Base-by-base conservation (phyloP, 2,888 invertebrate genomes). In the Subacronicta megacephala region DNA sequence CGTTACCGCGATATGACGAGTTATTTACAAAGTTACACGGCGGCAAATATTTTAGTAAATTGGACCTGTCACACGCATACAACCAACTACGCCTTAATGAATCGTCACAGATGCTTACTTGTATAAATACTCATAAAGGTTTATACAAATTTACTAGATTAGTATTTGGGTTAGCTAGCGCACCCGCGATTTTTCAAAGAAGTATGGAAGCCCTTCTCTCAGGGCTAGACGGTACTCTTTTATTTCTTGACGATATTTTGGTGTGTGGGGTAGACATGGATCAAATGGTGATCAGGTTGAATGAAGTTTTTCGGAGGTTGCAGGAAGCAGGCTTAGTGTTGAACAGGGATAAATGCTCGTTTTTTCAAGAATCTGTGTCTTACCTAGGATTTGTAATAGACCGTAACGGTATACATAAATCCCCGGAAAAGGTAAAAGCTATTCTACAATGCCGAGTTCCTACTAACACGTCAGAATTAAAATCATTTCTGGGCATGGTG, bases 161-260 rank as follows among this genome's bases (percentile, higher is more conserved):
- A 20, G 20, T 20, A 1, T 20, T 20, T 20, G 20, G 20, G 3
- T 20, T 20, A 6, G 20, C 20, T 20, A 20, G 20, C 20, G 20
- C 20, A 20, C 20, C 20, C 3, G 20, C 20, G 20, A 20, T 20
- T 20, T 20, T 20, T 6, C 20, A 20, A 20, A 20, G 20, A 20
- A 20, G 20, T 20, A 20, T 20, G 20, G 20, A 80, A 51, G 61
- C 58, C 0, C 47, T 77, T 9, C 43, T 78, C 7, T 26, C 50
- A 37, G 74, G 65, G 0, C 46, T 80, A 20, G 70, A 74, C 0
- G 78, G 76, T 0, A 74, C 77, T 0, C 53, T 52, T n/a, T 7
- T 36, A 3, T 80, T 72, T 68, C 43, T 75, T 3, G 78, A 80
- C 46, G 81, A 82, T 42, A 68, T 83, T 7, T 70, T 62, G 29